Percentiles rank a stretch among this genome's conserved stretches.
Conservation (phyloP, 1,140 invertebrate genomes). For the Drosophila punjabiensis region DNA sequence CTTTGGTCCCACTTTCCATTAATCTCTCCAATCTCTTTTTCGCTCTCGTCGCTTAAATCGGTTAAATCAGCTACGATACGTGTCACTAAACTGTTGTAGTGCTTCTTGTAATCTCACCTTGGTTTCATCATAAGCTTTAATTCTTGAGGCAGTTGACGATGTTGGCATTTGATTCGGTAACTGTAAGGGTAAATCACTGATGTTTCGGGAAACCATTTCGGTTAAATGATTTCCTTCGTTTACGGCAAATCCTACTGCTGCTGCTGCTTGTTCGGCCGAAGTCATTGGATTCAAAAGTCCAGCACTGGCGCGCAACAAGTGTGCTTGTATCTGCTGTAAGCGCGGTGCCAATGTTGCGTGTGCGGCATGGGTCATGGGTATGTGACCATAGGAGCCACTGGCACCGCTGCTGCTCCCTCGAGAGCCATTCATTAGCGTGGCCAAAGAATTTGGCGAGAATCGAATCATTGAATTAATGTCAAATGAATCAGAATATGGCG, state of each 20-base stretch:
- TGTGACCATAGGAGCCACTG: slow-evolving; percentile 96
- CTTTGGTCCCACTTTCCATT: neutral
- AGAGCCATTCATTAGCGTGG: slow-evolving; percentile 95
- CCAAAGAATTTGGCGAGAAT: slow-evolving; percentile 96
- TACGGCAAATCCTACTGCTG: slow-evolving; percentile 85
- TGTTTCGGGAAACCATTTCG: slow-evolving; percentile 36
- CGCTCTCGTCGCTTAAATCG: too few relatives aligned
- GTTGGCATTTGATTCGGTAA: slow-evolving; percentile 32
- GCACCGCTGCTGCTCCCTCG: slow-evolving; percentile 93
- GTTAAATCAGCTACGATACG: too few relatives aligned
- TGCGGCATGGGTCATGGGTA: slow-evolving; percentile 87
- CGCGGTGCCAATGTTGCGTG: slow-evolving; percentile 89
- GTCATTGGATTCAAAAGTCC: slow-evolving; percentile 87
- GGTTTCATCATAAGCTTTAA: slow-evolving; percentile 30
- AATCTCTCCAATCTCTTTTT: too few relatives aligned
- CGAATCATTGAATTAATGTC: slow-evolving; percentile 98
- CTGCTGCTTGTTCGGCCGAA: slow-evolving; percentile 85
- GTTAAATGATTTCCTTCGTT: slow-evolving; percentile 38
- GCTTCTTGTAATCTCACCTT: slow-evolving; percentile 4
- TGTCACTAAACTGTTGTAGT: too few relatives aligned
- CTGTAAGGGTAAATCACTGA: slow-evolving; percentile 36
- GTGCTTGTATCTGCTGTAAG: slow-evolving; percentile 91
- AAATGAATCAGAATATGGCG: slow-evolving; percentile 96
- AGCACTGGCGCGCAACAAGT: slow-evolving; percentile 89
- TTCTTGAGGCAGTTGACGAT: slow-evolving; percentile 33